Evolutionary conservation across 2,797 vertebrate genomes (phyloP), one percentile per base, ranked within the genome.

Genomic region (Pagetopsis macropterus): DNA sequence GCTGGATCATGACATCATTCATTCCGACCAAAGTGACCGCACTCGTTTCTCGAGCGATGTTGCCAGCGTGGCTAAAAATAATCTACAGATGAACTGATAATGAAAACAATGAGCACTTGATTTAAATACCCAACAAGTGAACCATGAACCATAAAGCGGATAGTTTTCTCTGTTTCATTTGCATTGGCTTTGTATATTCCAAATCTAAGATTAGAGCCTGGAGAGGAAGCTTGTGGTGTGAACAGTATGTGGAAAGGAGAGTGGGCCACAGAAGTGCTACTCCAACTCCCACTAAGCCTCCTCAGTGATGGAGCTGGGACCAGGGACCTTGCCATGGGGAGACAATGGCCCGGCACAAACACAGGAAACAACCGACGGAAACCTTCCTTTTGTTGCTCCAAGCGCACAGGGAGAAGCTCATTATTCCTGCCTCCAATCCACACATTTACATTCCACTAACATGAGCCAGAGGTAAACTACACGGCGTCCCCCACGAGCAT

Each of bases 291-390:
- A 78, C 76, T 72, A 37, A 69, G 31, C 59, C 0, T 3, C 9
- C 70, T 46, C 55, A 65, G n/a, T 71, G 81, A 81, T 63, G 70
- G 65, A 55, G 65, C 54, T 19, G 41, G 12, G 55, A 80, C 76
- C 1, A 11, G 65, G 54, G 72, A 79, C 70, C 66, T 71, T 59
- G 76, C 81, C 70, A 54, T 1, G 3, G 70, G 81, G 76, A 73
- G 66, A 76, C 1, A 1, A 21, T 15, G 0, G 50, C 31, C 72
- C 44, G 41, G 48, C 52, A 76, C 33, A 61, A 46, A 66, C 45
- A 68, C 50, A 58, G 75, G 56, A 79, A 81, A 80, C 2, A 7
- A 49, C 81, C 48, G 8, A 15, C 44, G 64, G 79, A 70, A 78
- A 60, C 27, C 31, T 55, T 65, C 45, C n/a, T 57, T 52, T 48